Conservation (phyloP, 2,888 invertebrate species). For the Cephus sareptanus region DNA sequence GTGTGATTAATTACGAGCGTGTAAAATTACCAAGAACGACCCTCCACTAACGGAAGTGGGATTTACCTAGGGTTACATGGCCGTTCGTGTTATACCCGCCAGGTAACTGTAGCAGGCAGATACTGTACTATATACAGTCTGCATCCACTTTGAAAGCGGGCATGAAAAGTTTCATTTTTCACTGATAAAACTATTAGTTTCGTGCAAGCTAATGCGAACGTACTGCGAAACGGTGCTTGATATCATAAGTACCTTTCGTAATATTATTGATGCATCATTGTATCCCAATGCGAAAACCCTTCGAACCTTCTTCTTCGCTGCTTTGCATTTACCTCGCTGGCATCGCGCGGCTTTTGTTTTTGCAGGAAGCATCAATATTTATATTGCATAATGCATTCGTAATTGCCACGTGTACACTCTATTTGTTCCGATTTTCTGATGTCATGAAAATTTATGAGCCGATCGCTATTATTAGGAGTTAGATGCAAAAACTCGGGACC, state of each 20-base stretch:
- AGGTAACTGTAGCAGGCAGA: not conserved
- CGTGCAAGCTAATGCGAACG: not conserved
- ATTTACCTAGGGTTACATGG: not conserved
- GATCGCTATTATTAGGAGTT: constrained; percentile 62
- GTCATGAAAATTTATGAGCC: constrained; percentile 65
- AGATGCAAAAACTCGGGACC: constrained; percentile 34
- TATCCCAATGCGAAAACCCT: constrained; percentile 6
- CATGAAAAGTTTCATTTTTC: not conserved
- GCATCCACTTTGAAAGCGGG: not conserved
- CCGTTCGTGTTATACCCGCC: not conserved
- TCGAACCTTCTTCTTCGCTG: constrained; percentile 39
- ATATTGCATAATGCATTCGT: constrained; percentile 65
- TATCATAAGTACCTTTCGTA: not conserved
- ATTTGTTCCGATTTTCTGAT: constrained; percentile 66
- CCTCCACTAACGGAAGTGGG: not conserved
- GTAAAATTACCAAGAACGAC: constrained; percentile 32
- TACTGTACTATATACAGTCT: not conserved
- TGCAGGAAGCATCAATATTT: constrained; percentile 66
- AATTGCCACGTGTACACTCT: constrained; percentile 64
- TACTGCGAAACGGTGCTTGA: not conserved
- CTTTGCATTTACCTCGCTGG: constrained; percentile 58
- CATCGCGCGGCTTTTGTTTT: constrained; percentile 55
- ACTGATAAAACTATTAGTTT: not conserved
- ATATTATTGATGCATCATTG: not conserved
- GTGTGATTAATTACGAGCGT: constrained; percentile 40